Conservation (phyloP, 1,140 invertebrate genomes). For the Alviniconcha marisindica region DNA sequence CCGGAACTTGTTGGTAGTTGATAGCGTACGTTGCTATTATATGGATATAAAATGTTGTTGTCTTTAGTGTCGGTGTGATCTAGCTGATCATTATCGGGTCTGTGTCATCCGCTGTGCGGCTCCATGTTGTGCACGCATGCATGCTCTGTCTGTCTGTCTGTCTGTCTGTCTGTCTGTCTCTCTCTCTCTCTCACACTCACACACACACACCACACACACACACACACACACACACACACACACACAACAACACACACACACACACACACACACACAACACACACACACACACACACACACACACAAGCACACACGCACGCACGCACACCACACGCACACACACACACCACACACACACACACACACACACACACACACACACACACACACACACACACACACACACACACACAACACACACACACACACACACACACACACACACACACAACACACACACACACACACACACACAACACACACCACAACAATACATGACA, state of each 20-base stretch:
- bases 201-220: too few relatives aligned
- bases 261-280: neutral
- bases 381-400: constrained; percentile 10
- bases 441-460: neutral
- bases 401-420: constrained; percentile 1
- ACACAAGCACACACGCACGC: neutral
- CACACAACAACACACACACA: neutral
- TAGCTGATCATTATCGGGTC: too few relatives aligned
- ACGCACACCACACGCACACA: constrained; percentile 3
- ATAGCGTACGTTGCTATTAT: too few relatives aligned
- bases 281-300: constrained; percentile 10
- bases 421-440: neutral
- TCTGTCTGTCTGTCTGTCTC: neutral
- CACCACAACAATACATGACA: too few relatives aligned
- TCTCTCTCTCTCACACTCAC: neutral
- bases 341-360: neutral
- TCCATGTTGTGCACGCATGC: too few relatives aligned
- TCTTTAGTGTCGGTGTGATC: too few relatives aligned
- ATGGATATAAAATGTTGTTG: too few relatives aligned
- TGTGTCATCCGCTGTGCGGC: too few relatives aligned
- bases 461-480: neutral
- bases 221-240: neutral
- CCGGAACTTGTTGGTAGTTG: too few relatives aligned
- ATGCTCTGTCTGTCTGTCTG: neutral
- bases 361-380: neutral